Evolutionary conservation across 2,888 invertebrate genomes (phyloP).

Genomic region (Drosophila demipolita): DNA sequence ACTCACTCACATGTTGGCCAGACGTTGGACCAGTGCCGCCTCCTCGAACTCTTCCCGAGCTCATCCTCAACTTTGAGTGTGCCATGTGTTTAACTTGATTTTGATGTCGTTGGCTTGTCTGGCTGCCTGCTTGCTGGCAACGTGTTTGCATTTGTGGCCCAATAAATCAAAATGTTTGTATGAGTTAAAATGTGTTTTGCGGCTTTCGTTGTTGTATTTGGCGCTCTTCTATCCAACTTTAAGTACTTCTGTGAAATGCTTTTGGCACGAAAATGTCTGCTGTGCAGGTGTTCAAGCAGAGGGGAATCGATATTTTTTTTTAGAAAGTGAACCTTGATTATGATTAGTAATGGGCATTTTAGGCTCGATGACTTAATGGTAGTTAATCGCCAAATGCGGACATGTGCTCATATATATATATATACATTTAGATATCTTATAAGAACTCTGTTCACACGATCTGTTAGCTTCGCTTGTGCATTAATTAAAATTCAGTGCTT

Average conservation of each 20-base stretch:
- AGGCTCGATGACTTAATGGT: slow-evolving; percentile 17
- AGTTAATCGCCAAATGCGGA: slow-evolving; percentile 26
- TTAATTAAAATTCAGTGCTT: slow-evolving; percentile 27
- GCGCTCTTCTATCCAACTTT: slow-evolving; percentile 41
- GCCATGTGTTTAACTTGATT: slow-evolving; percentile 71
- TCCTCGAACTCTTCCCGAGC: not conserved
- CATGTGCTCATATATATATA: no score
- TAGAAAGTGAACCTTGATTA: slow-evolving; percentile 26
- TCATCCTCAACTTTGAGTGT: slow-evolving; percentile 38
- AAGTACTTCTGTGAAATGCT: slow-evolving; percentile 54
- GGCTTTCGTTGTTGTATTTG: slow-evolving; percentile 10
- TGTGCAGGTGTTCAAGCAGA: slow-evolving; percentile 51
- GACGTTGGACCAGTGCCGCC: slow-evolving; percentile 6
- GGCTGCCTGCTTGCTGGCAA: slow-evolving; percentile 38
- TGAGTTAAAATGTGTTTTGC: slow-evolving; percentile 21
- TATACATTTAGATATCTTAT: not conserved
- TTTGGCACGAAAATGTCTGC: slow-evolving; percentile 40
- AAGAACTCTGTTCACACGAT: slow-evolving; percentile 9
- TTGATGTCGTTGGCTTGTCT: slow-evolving; percentile 41
- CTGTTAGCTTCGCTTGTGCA: not conserved
- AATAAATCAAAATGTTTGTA: slow-evolving; percentile 70
- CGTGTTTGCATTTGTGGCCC: slow-evolving; percentile 57
- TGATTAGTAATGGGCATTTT: slow-evolving; percentile 18
- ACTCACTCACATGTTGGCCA: slow-evolving; percentile 38
- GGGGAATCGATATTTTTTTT: slow-evolving; percentile 3